Evolutionary conservation across 2,888 invertebrate species (phyloP), one percentile per base, ranked within the genome.

Genomic region (Plutella xylostella): DNA sequence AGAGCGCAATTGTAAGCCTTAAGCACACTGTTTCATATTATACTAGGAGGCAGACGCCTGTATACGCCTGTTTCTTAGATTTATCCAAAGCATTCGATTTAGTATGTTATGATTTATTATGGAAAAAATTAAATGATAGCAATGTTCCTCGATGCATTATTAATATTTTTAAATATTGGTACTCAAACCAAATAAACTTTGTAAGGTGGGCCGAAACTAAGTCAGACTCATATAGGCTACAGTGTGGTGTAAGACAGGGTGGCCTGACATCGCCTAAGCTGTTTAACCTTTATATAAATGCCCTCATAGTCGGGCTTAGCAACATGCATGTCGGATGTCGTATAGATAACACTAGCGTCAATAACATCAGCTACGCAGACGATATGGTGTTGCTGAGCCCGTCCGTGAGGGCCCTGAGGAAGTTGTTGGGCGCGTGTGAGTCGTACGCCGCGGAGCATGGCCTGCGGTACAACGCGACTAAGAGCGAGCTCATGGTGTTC

Each of bases 91-190:
- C 43, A 1, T 43, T 43, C 17, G 43, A 43, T n/a, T 11, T 43
- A 5, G 43, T 43, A 1, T 5, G 1, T 4, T 43, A 35, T 18
- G 11, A 25, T 7, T 9, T 47, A 0, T 28, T 52, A 1, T 53
- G 51, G 55, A 18, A 22, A 4, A 53, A 53, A 15, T 18, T 55
- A 15, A 15, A 30, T 9, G 40, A 39, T 12, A 35, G 25, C 5
- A 28, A 15, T 9, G 1, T 52, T 9, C 42, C 55, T 3, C 0
- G 3, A 1, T 46, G 46, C 11, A 7, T 50, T 4, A 34, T 45
- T 14, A 3, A 7, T 4, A 7, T 50, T 1, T 45, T 57, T 19
- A 48, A 43, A 18, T 51, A 42, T 25, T 57, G 53, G 55, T 56
- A 55, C 20, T 9, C 20, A 3, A 31, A 49, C 12, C 54, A 56